Evolutionary conservation across 2,113 vertebrate genomes (phyloP), one percentile per base, ranked within the genome.

Genomic region (Neogale vison): DNA sequence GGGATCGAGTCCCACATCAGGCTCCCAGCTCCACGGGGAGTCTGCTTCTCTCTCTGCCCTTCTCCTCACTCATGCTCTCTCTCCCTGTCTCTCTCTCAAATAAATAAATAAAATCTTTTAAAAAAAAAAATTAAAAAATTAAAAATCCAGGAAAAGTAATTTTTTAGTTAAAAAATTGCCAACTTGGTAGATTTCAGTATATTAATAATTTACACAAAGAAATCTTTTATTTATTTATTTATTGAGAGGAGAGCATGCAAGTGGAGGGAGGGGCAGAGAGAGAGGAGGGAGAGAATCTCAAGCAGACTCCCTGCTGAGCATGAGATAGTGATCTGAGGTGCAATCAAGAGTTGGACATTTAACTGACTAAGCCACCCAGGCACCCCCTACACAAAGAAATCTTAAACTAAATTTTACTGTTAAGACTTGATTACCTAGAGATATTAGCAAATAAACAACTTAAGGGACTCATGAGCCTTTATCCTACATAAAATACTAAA

Each of bases 371-470:
- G 26, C 74, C 26, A 76, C 26, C 42, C 26, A 77, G 26, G 24
- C 26, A 45, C 14, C 15, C 26, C 26, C 26, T 82, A 67, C 13
- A 76, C 18, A 77, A 90, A 76, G 11, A 86, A 6, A 96, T 76
- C 47, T 34, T 81, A 89, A 91, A 24, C 52, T 83, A 83, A 82
- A 83, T 59, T 82, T 95, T 77, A 82, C 47, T 83, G 36, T 92
- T 92, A 92, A 93, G 42, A 85, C 15, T 86, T 69, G 65, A 87
- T 74, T 85, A 47, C 20, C 47, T 82, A 94, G 50, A 9, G n/a
- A 89, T 91, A 74, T 67, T 87, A 93, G 83, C 36, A 94, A 95
- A 42, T 61, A 77, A 90, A 45, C 52, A 89, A 83, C 34, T 34
- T 69, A 90, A 93, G 20, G 7, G 39, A 96, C 26, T 57, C 23